Evolutionary conservation across 2,113 vertebrate genomes (phyloP), one percentile per base, ranked within the genome.

Genomic region (Alethe castanea): DNA sequence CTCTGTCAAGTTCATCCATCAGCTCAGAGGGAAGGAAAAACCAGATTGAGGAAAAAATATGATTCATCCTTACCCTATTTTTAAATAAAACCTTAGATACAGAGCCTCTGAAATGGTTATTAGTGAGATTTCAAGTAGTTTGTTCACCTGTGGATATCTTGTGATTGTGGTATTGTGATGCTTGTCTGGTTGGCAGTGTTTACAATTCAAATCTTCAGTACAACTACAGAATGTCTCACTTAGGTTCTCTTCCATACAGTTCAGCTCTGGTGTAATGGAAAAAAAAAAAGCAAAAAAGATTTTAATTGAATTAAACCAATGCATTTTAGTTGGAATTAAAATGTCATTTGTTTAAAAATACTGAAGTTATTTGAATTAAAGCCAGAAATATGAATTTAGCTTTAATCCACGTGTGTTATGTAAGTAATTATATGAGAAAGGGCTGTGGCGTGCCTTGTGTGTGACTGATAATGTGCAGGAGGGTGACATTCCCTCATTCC

Each of bases 291-390:
- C 13, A 70, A 81, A 66, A n/a, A 29, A 36, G 23, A 28, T 90
- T 74, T 90, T 86, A 95, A 83, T 93, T 60, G 19, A 90, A 86
- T 70, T 64, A 94, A 95, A 67, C 28, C 44, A 35, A 53, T 78
- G 85, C 67, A 13, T 93, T 95, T 95, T 19, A 71, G 56, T 60
- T 64, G 72, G 71, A 95, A 93, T 94, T 86, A 94, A 88, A 96
- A 44, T 77, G 52, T 47, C 86, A 83, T 95, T 88, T 94, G 79
- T 93, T 92, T 93, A 3, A 92, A 94, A 95, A 93, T 78, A 60
- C 86, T 65, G 86, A 90, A 81, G 29, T 74, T 82, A 66, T 88
- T 88, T 90, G 88, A 93, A 88, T 66, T 54, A 52, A 64, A 78
- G 85, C 76, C 88, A 92, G 86, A 79, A 94, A 81, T 67, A 65